Conservation (phyloP, 2,888 invertebrate genomes). For the Apodemia duryi region DNA sequence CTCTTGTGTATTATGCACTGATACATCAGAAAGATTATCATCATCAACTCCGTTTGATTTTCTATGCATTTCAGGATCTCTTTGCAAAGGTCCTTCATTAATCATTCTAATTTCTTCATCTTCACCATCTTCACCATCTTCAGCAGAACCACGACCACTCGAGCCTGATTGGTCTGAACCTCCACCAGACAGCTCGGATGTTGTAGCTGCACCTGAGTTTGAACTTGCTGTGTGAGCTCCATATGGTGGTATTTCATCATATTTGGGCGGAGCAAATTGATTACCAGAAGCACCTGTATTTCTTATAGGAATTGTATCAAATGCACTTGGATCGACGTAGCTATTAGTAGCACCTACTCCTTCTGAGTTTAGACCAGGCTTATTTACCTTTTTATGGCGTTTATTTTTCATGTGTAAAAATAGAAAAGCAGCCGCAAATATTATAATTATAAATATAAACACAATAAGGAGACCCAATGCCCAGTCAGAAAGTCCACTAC, state of each 20-base stretch:
- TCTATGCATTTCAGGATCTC: conserved; percentile 83
- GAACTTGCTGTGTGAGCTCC: conserved; percentile 88
- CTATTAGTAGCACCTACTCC: conserved; percentile 88
- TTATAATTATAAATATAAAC: conserved; percentile 87
- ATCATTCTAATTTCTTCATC: conserved; percentile 99
- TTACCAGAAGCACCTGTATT: conserved; percentile 78
- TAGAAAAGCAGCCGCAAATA: conserved; percentile 91
- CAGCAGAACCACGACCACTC: conserved; percentile 97
- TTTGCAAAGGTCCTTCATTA: conserved; percentile 92
- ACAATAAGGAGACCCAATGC: conserved; percentile 91
- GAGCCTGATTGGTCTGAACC: conserved; percentile 96
- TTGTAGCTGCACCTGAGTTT: conserved; percentile 88
- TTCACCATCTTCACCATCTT: conserved; percentile 94
- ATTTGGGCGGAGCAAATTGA: conserved; percentile 94
- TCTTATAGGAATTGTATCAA: conserved; percentile 93
- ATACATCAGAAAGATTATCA: conserved; percentile 91
- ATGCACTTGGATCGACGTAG: conserved; percentile 92
- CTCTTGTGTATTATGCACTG: conserved; percentile 95
- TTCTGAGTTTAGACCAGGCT: conserved; percentile 87
- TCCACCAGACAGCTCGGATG: conserved; percentile 89
- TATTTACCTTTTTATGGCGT: conserved; percentile 87
- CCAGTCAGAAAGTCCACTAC: conserved; percentile 90
- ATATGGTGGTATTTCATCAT: conserved; percentile 94
- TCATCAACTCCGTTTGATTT: conserved; percentile 79
- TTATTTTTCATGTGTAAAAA: conserved; percentile 91